A percentile compares a stretch with the other conserved stretches of the same genome.
These are phyloP conservation scores for Paramisgurnus dabryanus DNA, from an alignment of 2,113 vertebrate genomes.

Conservation along the genomic window DNA sequence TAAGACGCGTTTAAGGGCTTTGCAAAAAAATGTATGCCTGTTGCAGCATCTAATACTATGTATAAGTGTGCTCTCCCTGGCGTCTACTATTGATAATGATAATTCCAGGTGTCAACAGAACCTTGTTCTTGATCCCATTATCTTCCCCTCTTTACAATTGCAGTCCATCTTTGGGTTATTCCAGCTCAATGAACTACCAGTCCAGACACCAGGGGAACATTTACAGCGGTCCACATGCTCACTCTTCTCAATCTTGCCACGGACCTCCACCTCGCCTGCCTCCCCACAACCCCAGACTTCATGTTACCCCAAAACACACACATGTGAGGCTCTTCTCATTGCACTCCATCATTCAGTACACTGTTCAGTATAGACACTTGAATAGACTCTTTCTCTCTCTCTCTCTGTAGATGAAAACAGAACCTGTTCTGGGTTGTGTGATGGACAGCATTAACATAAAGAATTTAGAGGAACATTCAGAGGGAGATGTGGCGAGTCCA, in stretches of 20 bases:
- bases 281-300: constrained; percentile 75
- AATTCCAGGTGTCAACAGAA: background rate
- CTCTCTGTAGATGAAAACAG: constrained; percentile 82
- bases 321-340: constrained; percentile 75
- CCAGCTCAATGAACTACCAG: constrained; percentile 83
- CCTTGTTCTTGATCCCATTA: background rate
- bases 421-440: constrained; percentile 77
- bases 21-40: too few relatives aligned
- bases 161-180: constrained; percentile 88
- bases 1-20: too few relatives aligned
- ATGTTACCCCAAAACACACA: constrained; percentile 79
- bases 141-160: constrained; percentile 16
- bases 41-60: too few relatives aligned
- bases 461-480: constrained; percentile 86
- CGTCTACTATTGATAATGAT: too few relatives aligned
- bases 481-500: constrained; percentile 91
- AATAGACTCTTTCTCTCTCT: constrained; percentile 39
- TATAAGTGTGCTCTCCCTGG: too few relatives aligned
- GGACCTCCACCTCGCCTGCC: constrained; percentile 66
- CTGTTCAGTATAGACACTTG: background rate
- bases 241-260: constrained; percentile 77
- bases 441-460: constrained; percentile 80
- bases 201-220: constrained; percentile 78
- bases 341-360: background rate
- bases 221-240: constrained; percentile 74